phyloP scores from a whole-genome alignment of 2,113 vertebrate genomes.

The Percopsis transmontana region DNA sequence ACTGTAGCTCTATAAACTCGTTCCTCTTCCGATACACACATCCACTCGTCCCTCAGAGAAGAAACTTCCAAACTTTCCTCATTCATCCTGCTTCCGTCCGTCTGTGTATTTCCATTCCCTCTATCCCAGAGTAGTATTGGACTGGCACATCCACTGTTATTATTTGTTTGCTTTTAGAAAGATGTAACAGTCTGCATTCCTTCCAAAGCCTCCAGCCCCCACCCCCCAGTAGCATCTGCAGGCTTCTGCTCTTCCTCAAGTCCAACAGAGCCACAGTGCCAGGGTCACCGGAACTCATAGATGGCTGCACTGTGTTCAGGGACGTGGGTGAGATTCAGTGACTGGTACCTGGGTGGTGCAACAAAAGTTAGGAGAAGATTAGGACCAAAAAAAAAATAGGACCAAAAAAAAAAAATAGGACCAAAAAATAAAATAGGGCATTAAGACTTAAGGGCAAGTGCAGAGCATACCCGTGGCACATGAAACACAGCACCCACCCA shows the following conservation, averaged over 20 bases:
- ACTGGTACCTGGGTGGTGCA: conserved; percentile 88
- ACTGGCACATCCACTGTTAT: conserved; percentile 6
- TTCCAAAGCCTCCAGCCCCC: conserved; percentile 9
- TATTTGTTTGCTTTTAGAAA: not conserved
- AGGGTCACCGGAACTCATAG: conserved; percentile 98
- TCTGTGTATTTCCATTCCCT: not conserved
- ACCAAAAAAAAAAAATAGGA: not conserved
- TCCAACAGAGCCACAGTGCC: conserved; percentile 42
- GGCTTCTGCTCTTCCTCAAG: conserved; percentile 47
- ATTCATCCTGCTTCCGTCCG: not conserved
- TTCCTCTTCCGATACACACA: conserved; percentile 35
- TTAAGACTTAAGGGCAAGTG: no score
- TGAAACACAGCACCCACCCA: no score
- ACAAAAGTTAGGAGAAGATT: not conserved
- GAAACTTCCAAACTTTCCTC: not conserved
- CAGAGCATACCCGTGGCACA: no score
- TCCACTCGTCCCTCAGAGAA: conserved; percentile 45
- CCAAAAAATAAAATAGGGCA: no score
- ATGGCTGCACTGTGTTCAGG: conserved; percentile 97
- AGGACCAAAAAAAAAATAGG: no score
- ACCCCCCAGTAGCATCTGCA: conserved; percentile 52
- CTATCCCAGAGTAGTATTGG: conserved; percentile 25
- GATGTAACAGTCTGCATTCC: conserved; percentile 23
- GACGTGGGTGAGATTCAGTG: conserved; percentile 96
- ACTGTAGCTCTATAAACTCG: conserved; percentile 42